These are phyloP conservation scores for Spea multiplicata DNA, from an alignment of 2,113 vertebrate species.

Conservation along the genomic window DNA sequence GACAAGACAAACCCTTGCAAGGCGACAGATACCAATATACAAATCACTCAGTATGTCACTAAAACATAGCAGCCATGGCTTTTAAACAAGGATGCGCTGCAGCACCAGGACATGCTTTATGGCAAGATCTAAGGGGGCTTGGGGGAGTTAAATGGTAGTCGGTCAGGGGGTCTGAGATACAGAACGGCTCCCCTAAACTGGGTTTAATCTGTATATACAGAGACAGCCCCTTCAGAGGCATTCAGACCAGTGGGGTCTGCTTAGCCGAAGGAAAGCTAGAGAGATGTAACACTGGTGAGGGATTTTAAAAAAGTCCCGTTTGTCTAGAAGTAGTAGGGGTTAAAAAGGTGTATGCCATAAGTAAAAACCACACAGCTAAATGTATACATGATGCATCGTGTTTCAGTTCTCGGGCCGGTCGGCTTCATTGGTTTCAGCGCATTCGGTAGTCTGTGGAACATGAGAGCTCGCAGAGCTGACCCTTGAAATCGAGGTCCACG, in stretches of 20 bases:
- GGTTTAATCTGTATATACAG: not conserved
- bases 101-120: not conserved
- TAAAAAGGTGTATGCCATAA: slow-evolving; percentile 34
- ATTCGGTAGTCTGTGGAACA: slow-evolving; percentile 90
- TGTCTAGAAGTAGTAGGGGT: slow-evolving; percentile 13
- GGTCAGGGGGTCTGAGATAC: not conserved
- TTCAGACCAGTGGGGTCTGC: slow-evolving; percentile 21
- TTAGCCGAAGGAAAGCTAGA: not conserved
- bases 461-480: slow-evolving; percentile 86
- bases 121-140: no score
- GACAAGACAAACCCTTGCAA: no score
- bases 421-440: slow-evolving; percentile 63
- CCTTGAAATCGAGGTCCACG: slow-evolving; percentile 90
- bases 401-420: slow-evolving; percentile 18
- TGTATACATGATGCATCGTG: slow-evolving; percentile 31
- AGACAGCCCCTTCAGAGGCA: not conserved
- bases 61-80: no score
- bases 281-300: slow-evolving; percentile 8
- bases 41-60: no score
- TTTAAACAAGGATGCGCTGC: not conserved
- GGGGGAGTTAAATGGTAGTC: no score
- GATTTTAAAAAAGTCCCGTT: slow-evolving; percentile 12
- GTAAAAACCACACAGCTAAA: slow-evolving; percentile 48
- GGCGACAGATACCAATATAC: no score
- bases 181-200: not conserved